These are phyloP conservation scores for Drosophila sturtevanti DNA, from an alignment of 1,140 invertebrate species.

Conservation along the genomic window DNA sequence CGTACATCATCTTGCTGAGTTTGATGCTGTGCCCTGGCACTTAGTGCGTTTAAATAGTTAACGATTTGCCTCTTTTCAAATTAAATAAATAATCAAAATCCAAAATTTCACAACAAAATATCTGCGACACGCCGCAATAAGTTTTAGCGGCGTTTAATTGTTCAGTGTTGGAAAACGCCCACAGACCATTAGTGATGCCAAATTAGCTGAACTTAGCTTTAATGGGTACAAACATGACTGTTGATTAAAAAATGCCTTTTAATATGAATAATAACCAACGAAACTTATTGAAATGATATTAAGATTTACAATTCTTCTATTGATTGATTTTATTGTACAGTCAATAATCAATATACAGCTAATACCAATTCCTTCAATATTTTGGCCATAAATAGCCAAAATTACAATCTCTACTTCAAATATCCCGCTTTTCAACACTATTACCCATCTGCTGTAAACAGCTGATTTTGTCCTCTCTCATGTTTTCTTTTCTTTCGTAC, in stretches of 20 bases:
- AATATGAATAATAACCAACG: no score
- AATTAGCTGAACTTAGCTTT: no score
- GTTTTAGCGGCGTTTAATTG: not conserved
- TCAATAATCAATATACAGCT: no score
- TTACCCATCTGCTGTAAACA: conserved; percentile 17
- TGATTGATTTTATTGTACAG: no score
- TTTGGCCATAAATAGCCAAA: not conserved
- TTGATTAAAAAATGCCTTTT: no score
- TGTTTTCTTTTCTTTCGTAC: conserved; percentile 7
- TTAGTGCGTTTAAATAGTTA: not conserved
- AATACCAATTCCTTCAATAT: no score
- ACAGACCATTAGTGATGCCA: no score
- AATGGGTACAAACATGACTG: no score
- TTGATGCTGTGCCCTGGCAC: conserved; percentile 24
- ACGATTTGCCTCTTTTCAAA: not conserved
- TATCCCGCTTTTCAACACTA: conserved; percentile 1
- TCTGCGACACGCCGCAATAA: not conserved
- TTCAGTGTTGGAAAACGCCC: not conserved
- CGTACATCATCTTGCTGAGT: conserved; percentile 72
- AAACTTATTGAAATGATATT: no score
- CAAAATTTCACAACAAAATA: conserved; percentile 8
- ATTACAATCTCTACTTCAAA: not conserved
- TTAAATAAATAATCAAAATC: not conserved
- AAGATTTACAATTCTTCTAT: no score
- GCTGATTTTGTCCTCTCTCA: conserved; percentile 37